Percentiles rank a stretch among this genome's conserved stretches.
phyloP scores from a whole-genome alignment of 2,888 invertebrate species.

The Terebella lapidaria region DNA sequence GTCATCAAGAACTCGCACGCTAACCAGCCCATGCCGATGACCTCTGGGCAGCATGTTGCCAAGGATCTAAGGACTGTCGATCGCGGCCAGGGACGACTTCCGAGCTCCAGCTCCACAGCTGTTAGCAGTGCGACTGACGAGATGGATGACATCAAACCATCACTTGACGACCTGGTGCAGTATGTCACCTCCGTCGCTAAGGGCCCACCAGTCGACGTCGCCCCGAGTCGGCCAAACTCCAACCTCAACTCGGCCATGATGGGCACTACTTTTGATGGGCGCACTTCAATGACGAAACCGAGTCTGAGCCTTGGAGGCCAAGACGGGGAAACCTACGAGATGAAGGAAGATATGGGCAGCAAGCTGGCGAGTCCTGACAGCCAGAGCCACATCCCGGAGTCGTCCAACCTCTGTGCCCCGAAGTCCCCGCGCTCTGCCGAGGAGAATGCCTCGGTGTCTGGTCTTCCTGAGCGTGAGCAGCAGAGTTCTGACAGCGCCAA shows the following conservation, averaged over 20 bases:
- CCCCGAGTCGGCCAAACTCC: background rate
- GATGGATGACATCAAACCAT: constrained; percentile 2
- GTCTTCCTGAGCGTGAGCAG: background rate
- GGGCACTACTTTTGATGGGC: background rate
- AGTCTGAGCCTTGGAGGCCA: background rate
- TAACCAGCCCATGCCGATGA: background rate
- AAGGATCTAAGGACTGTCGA: background rate
- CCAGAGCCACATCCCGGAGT: constrained; percentile 5
- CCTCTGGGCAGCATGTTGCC: background rate
- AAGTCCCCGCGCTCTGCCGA: background rate
- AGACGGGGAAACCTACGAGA: background rate
- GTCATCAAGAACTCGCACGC: background rate
- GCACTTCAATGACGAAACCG: background rate
- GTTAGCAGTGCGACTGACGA: background rate
- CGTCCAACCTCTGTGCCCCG: background rate
- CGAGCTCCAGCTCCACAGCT: background rate
- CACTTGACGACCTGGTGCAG: constrained; percentile 1
- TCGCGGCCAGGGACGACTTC: background rate
- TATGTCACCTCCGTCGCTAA: constrained; percentile 2
- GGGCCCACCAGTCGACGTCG: background rate
- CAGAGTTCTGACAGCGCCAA: background rate
- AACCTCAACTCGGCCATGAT: background rate
- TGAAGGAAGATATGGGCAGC: background rate
- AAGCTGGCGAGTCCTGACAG: constrained; percentile 2
- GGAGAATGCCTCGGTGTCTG: background rate